phyloP scores from a whole-genome alignment of 2,113 vertebrate genomes.

The Lathamus discolor region DNA sequence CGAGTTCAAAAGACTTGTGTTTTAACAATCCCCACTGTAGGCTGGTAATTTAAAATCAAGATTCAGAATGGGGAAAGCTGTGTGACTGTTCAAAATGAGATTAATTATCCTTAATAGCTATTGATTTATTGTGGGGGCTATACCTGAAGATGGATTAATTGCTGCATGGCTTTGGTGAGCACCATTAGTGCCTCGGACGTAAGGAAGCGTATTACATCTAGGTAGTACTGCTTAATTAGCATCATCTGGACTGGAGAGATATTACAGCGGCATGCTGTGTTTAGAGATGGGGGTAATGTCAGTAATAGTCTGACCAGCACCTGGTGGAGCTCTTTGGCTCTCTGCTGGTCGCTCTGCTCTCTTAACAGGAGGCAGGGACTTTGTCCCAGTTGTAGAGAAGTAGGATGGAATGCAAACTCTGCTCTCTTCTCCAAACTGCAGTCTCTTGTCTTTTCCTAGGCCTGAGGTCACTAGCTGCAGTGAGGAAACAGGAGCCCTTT shows the following conservation, averaged over 20 bases:
- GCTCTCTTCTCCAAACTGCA: not conserved
- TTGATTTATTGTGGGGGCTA: no score
- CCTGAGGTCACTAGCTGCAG: not conserved
- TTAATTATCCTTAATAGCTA: no score
- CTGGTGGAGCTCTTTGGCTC: not conserved
- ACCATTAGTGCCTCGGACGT: no score
- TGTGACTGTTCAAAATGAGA: no score
- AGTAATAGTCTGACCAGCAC: not conserved
- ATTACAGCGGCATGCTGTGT: not conserved
- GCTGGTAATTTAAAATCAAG: no score
- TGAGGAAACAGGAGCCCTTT: not conserved
- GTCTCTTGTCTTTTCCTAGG: not conserved
- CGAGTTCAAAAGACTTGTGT: no score
- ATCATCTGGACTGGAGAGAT: not conserved
- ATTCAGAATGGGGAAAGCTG: no score
- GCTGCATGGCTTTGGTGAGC: no score
- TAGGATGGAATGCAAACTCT: not conserved
- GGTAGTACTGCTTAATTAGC: not conserved
- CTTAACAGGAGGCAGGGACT: not conserved
- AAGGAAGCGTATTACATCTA: not conserved
- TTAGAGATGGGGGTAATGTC: not conserved
- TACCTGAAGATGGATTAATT: no score
- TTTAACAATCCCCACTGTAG: no score
- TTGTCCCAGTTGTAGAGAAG: not conserved
- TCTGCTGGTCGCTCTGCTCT: accelerated